Evolutionary conservation across 2,797 vertebrate genomes (phyloP), one percentile per base, ranked within the genome.

Genomic region (Antrozous pallidus): DNA sequence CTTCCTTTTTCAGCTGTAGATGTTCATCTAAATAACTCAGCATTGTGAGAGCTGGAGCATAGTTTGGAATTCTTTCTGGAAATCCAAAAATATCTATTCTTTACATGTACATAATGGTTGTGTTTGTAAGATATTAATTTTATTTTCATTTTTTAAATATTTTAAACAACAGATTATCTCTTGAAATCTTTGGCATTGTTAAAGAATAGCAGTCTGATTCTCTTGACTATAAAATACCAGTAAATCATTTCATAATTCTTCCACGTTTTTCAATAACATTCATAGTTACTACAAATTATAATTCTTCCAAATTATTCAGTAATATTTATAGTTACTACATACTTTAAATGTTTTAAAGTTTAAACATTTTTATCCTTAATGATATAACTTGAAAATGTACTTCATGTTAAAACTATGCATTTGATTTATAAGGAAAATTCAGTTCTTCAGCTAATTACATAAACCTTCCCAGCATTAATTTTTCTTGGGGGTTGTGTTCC

Each of bases 21-120:
- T 98, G 98, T 85, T 99, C 99, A 96, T 99, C 99, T 96, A 99
- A 98, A 97, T 99, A 99, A 45, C 99, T 99, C 91, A 99, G 98
- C 99, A 99, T 99, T 49, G 98, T 98, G 96, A 99, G 99, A 86
- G 99, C 99, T 71, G 98, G 98, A 0, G 99, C 97, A 91, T 99
- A 99, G 1, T 98, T 98, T 93, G 99, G 99, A 97, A 99, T 99
- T 97, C 99, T 98, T 98, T 99, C 99, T 99, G 97, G 33, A 97
- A 96, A 87, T 79, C 26, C 18, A 97, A 47, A 97, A 97, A 96
- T 84, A 92, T 58, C 22, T 94, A 87, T 5, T 75, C 0, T 95
- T 95, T 70, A 45, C 13, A 92, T 58, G 56, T 70, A 14, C 28
- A 38, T 47, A 16, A 26, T 75, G 24, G 24, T 20, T 58, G 2